Conservation (phyloP, 1,140 invertebrate species). For the Eupristina koningsbergeri region DNA sequence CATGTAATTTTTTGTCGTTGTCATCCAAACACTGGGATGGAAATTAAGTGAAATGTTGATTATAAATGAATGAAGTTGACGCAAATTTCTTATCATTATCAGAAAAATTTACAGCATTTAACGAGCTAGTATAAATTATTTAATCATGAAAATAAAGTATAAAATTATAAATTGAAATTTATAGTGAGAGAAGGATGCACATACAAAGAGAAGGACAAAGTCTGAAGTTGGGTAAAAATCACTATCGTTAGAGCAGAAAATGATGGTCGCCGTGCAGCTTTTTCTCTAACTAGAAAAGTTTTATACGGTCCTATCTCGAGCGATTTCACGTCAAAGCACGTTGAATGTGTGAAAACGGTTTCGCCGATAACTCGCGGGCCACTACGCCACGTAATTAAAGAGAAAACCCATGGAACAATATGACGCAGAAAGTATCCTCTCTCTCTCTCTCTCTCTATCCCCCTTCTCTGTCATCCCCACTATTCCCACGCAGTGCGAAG, state of each 20-base stretch:
- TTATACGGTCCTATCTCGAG: slow-evolving; percentile 52
- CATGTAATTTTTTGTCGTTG: not conserved
- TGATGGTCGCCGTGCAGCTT: slow-evolving; percentile 40
- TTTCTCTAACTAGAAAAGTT: slow-evolving; percentile 50
- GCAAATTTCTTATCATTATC: not conserved
- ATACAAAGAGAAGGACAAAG: not conserved
- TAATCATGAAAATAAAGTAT: not conserved
- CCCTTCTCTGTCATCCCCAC: not conserved
- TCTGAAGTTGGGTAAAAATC: slow-evolving; percentile 37
- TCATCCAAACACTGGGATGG: not conserved
- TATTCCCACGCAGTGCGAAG: slow-evolving; percentile 19
- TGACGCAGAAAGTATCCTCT: slow-evolving; percentile 64
- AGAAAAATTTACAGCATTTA: not conserved
- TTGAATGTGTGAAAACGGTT: slow-evolving; percentile 38
- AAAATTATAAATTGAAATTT: slow-evolving; percentile 36
- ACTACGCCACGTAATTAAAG: slow-evolving; percentile 72
- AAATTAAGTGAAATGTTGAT: slow-evolving; percentile 11
- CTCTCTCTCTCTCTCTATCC: not conserved
- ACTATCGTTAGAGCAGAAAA: slow-evolving; percentile 46
- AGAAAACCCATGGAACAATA: slow-evolving; percentile 70
- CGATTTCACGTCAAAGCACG: slow-evolving; percentile 30
- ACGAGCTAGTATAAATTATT: not conserved
- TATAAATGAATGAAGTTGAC: not conserved
- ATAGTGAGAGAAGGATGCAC: not conserved
- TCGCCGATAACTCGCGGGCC: slow-evolving; percentile 54